Base-by-base conservation (phyloP, 2,113 vertebrate genomes). In the Erpornis zantholeuca region DNA sequence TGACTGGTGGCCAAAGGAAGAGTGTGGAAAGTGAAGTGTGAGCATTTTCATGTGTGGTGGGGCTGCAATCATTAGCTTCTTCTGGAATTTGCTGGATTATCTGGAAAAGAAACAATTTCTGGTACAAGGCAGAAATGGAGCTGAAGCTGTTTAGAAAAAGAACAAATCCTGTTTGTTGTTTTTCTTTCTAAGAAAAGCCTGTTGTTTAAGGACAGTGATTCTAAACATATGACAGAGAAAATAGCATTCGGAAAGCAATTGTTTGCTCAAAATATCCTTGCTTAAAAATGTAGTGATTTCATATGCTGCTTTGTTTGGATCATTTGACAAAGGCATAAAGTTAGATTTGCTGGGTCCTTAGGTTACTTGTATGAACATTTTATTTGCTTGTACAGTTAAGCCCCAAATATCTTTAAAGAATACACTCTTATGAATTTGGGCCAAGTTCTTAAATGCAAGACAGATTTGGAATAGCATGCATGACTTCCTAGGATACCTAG, bases 221-320 rank as follows among this genome's bases (percentile, higher is more conserved):
- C 47, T 93, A 93, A 95, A 90, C 80, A 92, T 92, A 86, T 54
- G 80, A 95, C 71, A 95, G 90, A 77, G 52, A 80, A 93, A 92
- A 93, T 0, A 81, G 56, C 57, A 86, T 75, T 88, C 6, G 0
- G 38, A 84, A 91, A 85, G 59, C 75, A 73, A n/a, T 52, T 82
- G 56, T 92, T 77, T 50, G 52, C 79, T 82, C 56, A 86, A 71
- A 96, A 88, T 96, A 86, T n/a, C 69, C 29, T 33, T 71, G 44
- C 66, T 92, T 78, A 35, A 68, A 91, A 93, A 81, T 38, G 21
- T 42, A 60, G 45, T 42, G 25, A 84, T 70, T 86, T 90, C n/a
- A 35, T 88, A 54, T 35, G 29, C 29, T 79, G 28, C 47, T 92
- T 73, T 88, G 63, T 9, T 86, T 68, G 49, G n/a, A 64, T 61